Conservation (phyloP, 1,140 invertebrate species). For the roundworm (Caenorhabditis elegans) region DNA sequence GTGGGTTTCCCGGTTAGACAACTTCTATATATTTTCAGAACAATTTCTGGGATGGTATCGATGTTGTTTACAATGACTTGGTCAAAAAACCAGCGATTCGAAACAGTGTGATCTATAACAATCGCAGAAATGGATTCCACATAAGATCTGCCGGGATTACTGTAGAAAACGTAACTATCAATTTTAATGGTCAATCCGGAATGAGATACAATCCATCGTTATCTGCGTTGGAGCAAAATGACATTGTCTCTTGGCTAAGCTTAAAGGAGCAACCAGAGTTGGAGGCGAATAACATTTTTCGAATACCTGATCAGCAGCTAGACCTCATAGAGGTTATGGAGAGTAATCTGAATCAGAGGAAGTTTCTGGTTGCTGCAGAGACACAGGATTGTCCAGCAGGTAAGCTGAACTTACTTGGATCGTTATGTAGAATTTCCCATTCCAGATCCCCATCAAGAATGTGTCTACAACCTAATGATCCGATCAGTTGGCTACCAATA, state of each 20-base stretch:
- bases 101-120: conserved; percentile 69
- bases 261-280: conserved; percentile 73
- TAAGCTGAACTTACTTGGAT: background rate
- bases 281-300: conserved; percentile 67
- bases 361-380: conserved; percentile 58
- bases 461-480: conserved; percentile 53
- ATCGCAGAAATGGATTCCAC: conserved; percentile 83
- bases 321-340: conserved; percentile 55
- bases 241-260: conserved; percentile 81
- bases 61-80: conserved; percentile 85
- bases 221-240: conserved; percentile 80
- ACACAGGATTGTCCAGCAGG: conserved; percentile 57
- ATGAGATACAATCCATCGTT: conserved; percentile 88
- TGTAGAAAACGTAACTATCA: conserved; percentile 71
- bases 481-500: conserved; percentile 59
- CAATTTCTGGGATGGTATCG: conserved; percentile 73
- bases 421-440: background rate
- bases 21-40: conserved; percentile 26
- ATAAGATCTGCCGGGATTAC: conserved; percentile 83
- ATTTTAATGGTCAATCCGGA: conserved; percentile 78
- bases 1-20: background rate
- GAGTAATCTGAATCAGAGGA: conserved; percentile 61
- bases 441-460: conserved; percentile 54
- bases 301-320: conserved; percentile 66
- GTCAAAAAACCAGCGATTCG: conserved; percentile 66